phyloP scores from a whole-genome alignment of 2,797 vertebrate species.

The Enteromius argenteus region DNA sequence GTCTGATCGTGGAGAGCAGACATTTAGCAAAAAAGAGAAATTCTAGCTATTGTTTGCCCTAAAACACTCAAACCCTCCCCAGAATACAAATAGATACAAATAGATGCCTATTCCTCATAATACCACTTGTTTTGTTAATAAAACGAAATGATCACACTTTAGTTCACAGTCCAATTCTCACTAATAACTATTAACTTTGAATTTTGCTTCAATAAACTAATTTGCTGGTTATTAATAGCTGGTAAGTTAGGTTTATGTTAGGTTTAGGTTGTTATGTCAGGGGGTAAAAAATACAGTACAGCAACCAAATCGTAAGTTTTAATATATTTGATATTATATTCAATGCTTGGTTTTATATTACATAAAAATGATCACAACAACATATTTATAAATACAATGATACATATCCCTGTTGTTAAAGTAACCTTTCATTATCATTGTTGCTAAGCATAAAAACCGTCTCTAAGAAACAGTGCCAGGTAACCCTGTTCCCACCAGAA shows the following conservation, averaged over 20 bases:
- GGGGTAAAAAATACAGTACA: not conserved
- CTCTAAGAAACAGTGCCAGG: not conserved
- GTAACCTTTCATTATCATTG: slow-evolving; percentile 17
- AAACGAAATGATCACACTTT: not conserved
- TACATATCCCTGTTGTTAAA: not conserved
- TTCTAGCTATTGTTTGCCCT: slow-evolving; percentile 17
- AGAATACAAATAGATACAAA: not conserved
- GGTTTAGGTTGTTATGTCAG: not conserved
- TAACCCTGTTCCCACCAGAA: slow-evolving; percentile 3
- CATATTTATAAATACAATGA: not conserved
- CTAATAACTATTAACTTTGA: not conserved
- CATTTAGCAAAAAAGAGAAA: slow-evolving; percentile 34
- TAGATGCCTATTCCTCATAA: not conserved
- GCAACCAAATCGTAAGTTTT: not conserved
- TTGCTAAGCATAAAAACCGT: not conserved
- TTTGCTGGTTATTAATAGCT: not conserved
- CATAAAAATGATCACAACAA: not conserved
- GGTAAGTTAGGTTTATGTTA: not conserved
- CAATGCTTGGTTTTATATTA: not conserved
- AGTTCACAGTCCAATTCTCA: not conserved
- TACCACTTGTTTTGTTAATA: not conserved
- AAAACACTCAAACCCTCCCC: not conserved
- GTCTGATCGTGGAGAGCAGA: slow-evolving; percentile 37
- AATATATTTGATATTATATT: not conserved
- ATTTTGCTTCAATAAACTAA: not conserved